Conservation (phyloP, 2,797 vertebrate species). For the Hydrophis major region DNA sequence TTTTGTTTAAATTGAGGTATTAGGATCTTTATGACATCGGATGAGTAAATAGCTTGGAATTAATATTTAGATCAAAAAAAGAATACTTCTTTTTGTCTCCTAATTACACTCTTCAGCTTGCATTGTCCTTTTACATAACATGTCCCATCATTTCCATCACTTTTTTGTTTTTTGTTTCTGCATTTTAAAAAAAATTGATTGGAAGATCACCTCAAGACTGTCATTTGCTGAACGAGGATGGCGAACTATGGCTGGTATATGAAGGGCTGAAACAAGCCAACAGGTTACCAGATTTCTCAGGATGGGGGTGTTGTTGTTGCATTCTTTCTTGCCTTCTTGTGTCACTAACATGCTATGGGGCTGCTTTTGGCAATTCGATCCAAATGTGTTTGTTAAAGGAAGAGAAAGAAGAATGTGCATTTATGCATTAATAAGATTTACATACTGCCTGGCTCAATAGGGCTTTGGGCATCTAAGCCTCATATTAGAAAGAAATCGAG, state of each 20-base stretch:
- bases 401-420: neutral
- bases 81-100: neutral
- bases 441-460: neutral
- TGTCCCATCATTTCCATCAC: conserved; percentile 60
- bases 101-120: conserved; percentile 34
- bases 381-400: conserved; percentile 9
- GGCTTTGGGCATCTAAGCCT: neutral
- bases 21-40: neutral
- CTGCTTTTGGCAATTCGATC: conserved; percentile 53
- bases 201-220: conserved; percentile 92
- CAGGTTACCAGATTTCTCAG: conserved; percentile 86
- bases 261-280: conserved; percentile 98
- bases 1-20: neutral
- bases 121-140: conserved; percentile 23
- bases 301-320: conserved; percentile 47
- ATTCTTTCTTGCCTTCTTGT: conserved; percentile 38
- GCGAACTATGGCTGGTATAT: conserved; percentile 99
- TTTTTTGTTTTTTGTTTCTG: conserved; percentile 62
- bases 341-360: conserved; percentile 70
- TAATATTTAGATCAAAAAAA: neutral
- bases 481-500: neutral
- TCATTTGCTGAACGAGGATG: conserved; percentile 97
- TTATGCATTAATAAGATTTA: neutral
- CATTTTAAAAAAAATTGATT: conserved; percentile 69
- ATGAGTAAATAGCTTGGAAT: neutral